phyloP scores from a whole-genome alignment of 92 coral and sea anemone species.

The Virgularia gustaviana region DNA sequence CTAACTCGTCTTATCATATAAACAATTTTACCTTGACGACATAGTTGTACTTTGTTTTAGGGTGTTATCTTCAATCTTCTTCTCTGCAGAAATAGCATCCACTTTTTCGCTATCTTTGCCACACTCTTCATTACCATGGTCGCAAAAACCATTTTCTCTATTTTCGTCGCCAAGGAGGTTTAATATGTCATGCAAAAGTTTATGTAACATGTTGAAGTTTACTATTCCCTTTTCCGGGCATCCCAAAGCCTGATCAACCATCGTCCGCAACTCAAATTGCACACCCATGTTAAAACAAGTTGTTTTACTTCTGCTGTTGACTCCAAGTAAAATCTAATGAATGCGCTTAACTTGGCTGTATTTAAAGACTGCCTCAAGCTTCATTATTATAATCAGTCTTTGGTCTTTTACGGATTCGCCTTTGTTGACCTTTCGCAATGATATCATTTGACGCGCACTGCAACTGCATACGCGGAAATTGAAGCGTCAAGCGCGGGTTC shows the following conservation, averaged over 20 bases:
- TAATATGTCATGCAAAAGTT: slow-evolving; percentile 79
- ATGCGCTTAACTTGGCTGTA: neutral
- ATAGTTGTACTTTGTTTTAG: neutral
- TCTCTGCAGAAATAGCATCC: neutral
- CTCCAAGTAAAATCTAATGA: neutral
- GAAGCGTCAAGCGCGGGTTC: too few species aligned
- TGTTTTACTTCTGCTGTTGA: too few species aligned
- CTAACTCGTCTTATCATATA: neutral
- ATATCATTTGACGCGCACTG: too few species aligned
- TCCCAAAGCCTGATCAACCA: slow-evolving; percentile 35
- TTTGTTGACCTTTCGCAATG: too few species aligned
- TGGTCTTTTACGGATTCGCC: too few species aligned
- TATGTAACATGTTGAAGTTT: slow-evolving; percentile 85
- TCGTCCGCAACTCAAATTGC: slow-evolving; percentile 66
- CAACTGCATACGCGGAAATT: too few species aligned
- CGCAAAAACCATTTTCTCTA: slow-evolving; percentile 2
- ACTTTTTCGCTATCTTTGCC: neutral
- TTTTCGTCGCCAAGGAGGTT: slow-evolving; percentile 60
- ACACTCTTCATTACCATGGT: neutral
- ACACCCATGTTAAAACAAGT: slow-evolving; percentile 61
- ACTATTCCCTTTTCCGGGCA: slow-evolving; percentile 77
- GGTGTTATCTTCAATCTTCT: neutral
- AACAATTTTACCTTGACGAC: too few species aligned
- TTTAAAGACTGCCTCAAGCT: too few species aligned
- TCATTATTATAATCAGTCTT: too few species aligned